Base-by-base conservation (phyloP, 2,797 vertebrate species). In the Pipistrellus kuhlii region DNA sequence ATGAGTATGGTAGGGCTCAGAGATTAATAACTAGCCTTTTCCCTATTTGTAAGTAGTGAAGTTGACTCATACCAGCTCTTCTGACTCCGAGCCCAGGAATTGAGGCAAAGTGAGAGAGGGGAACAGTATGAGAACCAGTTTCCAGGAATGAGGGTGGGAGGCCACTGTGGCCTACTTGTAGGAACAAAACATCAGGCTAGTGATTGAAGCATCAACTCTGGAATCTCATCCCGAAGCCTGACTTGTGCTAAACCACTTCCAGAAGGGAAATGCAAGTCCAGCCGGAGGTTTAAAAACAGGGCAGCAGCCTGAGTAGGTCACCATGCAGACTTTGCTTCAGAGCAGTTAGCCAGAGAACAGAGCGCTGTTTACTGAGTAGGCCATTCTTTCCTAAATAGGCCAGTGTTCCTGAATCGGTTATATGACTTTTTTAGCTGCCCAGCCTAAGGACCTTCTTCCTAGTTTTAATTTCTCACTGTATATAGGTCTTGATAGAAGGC, bases 1-100 rank as follows among this genome's bases (percentile, higher is more conserved):
- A 4, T 89, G 69, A 78, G 80, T 90, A 23, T 64, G 5, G 14
- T 76, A n/a, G 17, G 9, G n/a, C 68, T 88, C 18, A 66, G 82
- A 81, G 51, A 78, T 76, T 87, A 93, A 20, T 69, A 92, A 72
- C 62, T 53, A 90, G 38, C 55, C 20, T 85, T 90, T 85, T 59
- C 53, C 69, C 32, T 35, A n/a, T 41, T 73, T 93, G n/a, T 87
- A 53, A 93, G 46, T 30, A 57, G 73, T 41, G 38, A 90, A 76
- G 8, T 35, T 91, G 57, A 84, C 41, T 86, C 81, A 25, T 11
- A 55, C 53, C 83, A 78, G 55, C 84, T 88, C 55, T 92, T 83
- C 48, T 81, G 69, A 84, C 23, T 46, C 17, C 25, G 83, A 72
- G 32, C 66, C 59, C 76, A 64, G 71, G 53, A 85, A 69, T 77